phyloP scores from a whole-genome alignment of 1,140 invertebrate species.

The Brachionus calyciflorus region DNA sequence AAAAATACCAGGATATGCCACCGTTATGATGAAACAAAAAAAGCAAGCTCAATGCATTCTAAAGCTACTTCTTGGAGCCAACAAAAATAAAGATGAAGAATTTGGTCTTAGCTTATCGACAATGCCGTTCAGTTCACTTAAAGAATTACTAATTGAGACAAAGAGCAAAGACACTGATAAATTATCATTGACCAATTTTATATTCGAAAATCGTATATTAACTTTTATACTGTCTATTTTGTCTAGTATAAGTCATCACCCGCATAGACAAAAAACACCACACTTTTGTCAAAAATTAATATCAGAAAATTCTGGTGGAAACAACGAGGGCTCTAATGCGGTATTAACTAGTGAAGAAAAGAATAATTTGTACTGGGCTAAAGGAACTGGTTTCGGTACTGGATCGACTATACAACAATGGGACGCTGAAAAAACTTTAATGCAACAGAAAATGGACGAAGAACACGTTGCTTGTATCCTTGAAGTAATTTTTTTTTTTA shows the following conservation, averaged over 20 bases:
- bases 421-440: slow-evolving; percentile 88
- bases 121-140: slow-evolving; percentile 79
- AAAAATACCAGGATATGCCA: slow-evolving; percentile 80
- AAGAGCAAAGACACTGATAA: slow-evolving; percentile 76
- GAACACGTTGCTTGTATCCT: slow-evolving; percentile 82
- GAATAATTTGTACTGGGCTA: slow-evolving; percentile 75
- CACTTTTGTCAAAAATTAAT: slow-evolving; percentile 23
- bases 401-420: slow-evolving; percentile 89
- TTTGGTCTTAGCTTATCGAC: slow-evolving; percentile 66
- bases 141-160: slow-evolving; percentile 73
- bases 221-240: slow-evolving; percentile 75
- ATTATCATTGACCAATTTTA: slow-evolving; percentile 62
- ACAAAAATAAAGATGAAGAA: slow-evolving; percentile 78
- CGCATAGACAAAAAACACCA: slow-evolving; percentile 53
- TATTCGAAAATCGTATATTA: slow-evolving; percentile 20
- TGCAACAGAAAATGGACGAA: slow-evolving; percentile 81
- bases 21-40: slow-evolving; percentile 76
- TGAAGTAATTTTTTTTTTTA: slow-evolving; percentile 63
- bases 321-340: slow-evolving; percentile 54
- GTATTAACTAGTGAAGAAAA: slow-evolving; percentile 62
- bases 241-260: slow-evolving; percentile 82
- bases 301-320: neutral
- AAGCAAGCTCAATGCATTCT: slow-evolving; percentile 79
- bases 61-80: slow-evolving; percentile 78
- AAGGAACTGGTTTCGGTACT: slow-evolving; percentile 86